Conservation (phyloP, 2,888 invertebrate genomes). For the Uloborus plumipes region DNA sequence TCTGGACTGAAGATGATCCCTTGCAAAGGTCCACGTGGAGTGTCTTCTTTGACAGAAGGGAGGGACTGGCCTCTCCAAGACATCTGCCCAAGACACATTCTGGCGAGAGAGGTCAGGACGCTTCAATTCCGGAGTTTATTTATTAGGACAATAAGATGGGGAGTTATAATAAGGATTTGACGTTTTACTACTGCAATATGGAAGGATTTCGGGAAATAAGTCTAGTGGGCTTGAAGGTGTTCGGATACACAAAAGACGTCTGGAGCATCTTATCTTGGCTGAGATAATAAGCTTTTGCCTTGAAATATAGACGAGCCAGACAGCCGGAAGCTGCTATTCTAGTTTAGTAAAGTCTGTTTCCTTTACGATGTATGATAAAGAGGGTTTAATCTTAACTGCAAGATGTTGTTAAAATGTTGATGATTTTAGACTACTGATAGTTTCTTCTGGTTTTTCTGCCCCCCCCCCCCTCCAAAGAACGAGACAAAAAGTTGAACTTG, state of each 20-base stretch:
- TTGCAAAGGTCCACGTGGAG: constrained; percentile 1
- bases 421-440: too few relatives aligned
- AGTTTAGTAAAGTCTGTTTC: too few relatives aligned
- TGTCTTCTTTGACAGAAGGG: constrained; percentile 16
- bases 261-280: constrained; percentile 10
- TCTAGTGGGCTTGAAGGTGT: not conserved
- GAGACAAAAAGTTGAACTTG: too few relatives aligned
- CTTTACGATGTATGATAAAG: too few relatives aligned
- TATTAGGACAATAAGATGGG: constrained; percentile 15
- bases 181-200: constrained; percentile 1
- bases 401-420: too few relatives aligned
- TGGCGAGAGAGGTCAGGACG: constrained; percentile 35
- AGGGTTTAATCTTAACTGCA: too few relatives aligned
- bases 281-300: too few relatives aligned
- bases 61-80: constrained; percentile 37
- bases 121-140: constrained; percentile 43
- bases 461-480: too few relatives aligned
- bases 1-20: constrained; percentile 28
- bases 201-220: not conserved
- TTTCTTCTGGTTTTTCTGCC: too few relatives aligned
- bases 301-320: too few relatives aligned
- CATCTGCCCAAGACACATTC: constrained; percentile 45
- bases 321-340: too few relatives aligned
- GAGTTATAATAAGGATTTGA: constrained; percentile 11
- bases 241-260: constrained; percentile 13